Evolutionary conservation across 2,113 vertebrate species (phyloP), one percentile per base, ranked within the genome.

Genomic region (Verasper variegatus): DNA sequence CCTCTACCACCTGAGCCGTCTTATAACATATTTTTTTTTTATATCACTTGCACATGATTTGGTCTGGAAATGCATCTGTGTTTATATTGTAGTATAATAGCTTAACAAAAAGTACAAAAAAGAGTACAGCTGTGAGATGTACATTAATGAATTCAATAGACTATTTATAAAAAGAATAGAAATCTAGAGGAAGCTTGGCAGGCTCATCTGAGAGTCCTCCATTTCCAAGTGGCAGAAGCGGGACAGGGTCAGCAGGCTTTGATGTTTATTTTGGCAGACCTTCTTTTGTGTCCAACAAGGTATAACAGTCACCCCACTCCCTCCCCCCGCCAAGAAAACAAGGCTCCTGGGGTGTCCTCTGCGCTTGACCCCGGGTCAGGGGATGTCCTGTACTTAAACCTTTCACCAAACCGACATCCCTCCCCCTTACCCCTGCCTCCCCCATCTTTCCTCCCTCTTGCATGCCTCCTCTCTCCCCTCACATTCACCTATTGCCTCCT

Each of bases 191-290:
- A 97, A 95, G 89, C 93, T 74, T 79, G 81, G 73, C 88, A 60
- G 54, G 90, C 86, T 91, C 78, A 84, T 80, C 85, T 86, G 66
- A 74, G 92, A 89, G 81, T 85, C 51, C 5, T 93, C 92, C 93
- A 95, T 96, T 94, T 95, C 92, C 92, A 94, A 87, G 90, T 93
- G 94, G 91, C 94, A 95, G 94, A 92, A 95, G 93, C 45, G 92
- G 94, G 91, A 94, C 52, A 82, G 52, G 78, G 89, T 81, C 85
- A 75, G 89, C 91, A 92, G 88, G 92, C 93, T 95, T 94, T 95
- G 91, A 89, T 95, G 94, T 95, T 95, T 92, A 93, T 92, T 95
- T 92, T 94, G 94, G 94, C 90, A 91, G 92, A 84, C 45, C 63
- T 79, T 86, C 94, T 96, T 94, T 91, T 93, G 93, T 96, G 90